Conservation (phyloP, 1,140 invertebrate genomes). For the Brachionus rubens region DNA sequence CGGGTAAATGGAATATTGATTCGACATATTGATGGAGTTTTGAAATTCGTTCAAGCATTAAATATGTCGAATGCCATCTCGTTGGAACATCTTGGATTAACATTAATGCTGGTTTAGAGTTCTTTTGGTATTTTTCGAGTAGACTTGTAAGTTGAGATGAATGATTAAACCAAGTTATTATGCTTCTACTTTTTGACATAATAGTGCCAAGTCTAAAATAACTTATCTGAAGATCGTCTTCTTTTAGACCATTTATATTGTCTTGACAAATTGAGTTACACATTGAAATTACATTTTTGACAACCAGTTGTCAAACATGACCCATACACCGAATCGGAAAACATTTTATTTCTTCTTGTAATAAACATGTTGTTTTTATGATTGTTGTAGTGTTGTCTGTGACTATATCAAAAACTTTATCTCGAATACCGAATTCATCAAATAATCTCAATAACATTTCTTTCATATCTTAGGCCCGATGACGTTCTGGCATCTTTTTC, state of each 20-base stretch:
- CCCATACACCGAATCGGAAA: too few species aligned
- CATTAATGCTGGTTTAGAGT: neutral
- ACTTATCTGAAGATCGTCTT: neutral
- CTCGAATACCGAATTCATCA: neutral
- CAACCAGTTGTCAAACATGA: too few species aligned
- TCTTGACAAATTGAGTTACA: neutral
- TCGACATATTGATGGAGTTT: neutral
- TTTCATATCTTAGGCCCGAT: neutral
- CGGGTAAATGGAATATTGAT: constrained; percentile 1
- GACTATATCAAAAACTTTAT: constrained; percentile 3
- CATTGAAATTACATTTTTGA: neutral
- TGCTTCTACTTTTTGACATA: too few species aligned
- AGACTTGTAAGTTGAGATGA: neutral
- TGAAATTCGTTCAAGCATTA: neutral
- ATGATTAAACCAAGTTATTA: constrained; percentile 5
- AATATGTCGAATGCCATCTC: constrained; percentile 3
- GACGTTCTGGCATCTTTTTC: neutral
- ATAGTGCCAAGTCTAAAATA: neutral
- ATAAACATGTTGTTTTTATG: neutral
- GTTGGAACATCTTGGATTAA: constrained; percentile 4
- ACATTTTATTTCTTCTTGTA: too few species aligned
- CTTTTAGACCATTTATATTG: neutral
- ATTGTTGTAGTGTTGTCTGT: neutral
- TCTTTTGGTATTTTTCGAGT: neutral
- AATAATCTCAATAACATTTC: constrained; percentile 1